Conservation (phyloP, 2,888 invertebrate species). For the Carcina quercana region DNA sequence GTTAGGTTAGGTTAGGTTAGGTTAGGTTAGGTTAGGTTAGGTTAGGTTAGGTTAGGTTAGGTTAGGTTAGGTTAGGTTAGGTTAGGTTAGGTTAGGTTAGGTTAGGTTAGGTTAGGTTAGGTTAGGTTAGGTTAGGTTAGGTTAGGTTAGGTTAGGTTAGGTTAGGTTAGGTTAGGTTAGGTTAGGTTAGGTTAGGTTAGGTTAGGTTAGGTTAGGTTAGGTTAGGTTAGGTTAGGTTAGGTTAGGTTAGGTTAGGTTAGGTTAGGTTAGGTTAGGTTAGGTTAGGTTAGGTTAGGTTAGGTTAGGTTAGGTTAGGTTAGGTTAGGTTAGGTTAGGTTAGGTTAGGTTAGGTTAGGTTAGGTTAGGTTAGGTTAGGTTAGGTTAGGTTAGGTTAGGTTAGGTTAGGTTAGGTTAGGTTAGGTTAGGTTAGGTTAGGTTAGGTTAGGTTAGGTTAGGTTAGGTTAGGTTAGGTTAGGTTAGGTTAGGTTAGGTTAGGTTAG, state of each 20-base stretch:
- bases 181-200: conserved; percentile 14
- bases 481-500: conserved; percentile 7
- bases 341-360: conserved; percentile 11
- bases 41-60: neutral
- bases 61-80: neutral
- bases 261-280: conserved; percentile 17
- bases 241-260: conserved; percentile 16
- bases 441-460: conserved; percentile 5
- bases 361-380: conserved; percentile 7
- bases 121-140: neutral
- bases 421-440: conserved; percentile 6
- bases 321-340: conserved; percentile 7
- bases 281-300: conserved; percentile 9
- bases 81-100: neutral
- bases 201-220: conserved; percentile 16
- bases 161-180: conserved; percentile 11
- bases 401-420: conserved; percentile 8
- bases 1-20: too few relatives aligned
- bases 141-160: neutral
- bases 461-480: conserved; percentile 6
- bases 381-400: conserved; percentile 6
- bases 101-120: too few relatives aligned
- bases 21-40: neutral
- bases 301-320: conserved; percentile 9
- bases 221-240: conserved; percentile 16